Base-by-base conservation (phyloP, 2,888 invertebrate species). In the Agriopis aurantiaria region DNA sequence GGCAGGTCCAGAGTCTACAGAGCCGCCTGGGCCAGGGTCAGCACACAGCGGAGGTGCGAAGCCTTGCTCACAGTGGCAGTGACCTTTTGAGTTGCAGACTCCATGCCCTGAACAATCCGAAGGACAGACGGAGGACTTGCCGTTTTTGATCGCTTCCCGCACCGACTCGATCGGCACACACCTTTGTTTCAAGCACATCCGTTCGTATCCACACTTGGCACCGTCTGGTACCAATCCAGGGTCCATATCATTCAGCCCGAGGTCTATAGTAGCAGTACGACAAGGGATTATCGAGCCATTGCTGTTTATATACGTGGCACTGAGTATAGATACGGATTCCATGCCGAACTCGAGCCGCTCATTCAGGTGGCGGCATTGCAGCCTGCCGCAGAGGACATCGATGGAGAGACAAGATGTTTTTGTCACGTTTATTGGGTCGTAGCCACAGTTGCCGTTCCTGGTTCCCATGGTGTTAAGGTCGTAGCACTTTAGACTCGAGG, bases 271-370 rank as follows among this genome's bases (percentile, higher is more conserved):
- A 45, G 57, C 57, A 45, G 0, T 45, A 3, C 17, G 14, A 14
- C 57, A 57, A 11, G 43, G 17, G 12, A 45, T 14, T 9, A 57
- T 45, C 8, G 43, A 17, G 10, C 92, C 92, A 64, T 93, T 90
- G 64, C 96, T 96, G 78, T 97, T 98, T 81, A 98, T 96, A 90
- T 98, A 98, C 65, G 97, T 97, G 73, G 98, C 97, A 0, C 97
- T 85, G 5, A 98, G 90, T 71, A 96, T 96, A 0, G 98, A 96
- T 0, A 98, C 98, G 0, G 97, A 97, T 88, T 99, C 98, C 97
- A 98, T 98, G 12, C 99, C 99, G 88, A 98, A 99, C 88, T 98
- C 98, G 7, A 99, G 95, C 33, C 97, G 96, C 88, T 99, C 99
- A 88, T 98, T 99, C 70, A 98, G 95, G 86, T 99, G 99, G 8